A percentile compares a stretch with the other conserved stretches of the same genome.
Conservation (phyloP, 2,888 invertebrate genomes). For the Drosophila austrosaltans region DNA sequence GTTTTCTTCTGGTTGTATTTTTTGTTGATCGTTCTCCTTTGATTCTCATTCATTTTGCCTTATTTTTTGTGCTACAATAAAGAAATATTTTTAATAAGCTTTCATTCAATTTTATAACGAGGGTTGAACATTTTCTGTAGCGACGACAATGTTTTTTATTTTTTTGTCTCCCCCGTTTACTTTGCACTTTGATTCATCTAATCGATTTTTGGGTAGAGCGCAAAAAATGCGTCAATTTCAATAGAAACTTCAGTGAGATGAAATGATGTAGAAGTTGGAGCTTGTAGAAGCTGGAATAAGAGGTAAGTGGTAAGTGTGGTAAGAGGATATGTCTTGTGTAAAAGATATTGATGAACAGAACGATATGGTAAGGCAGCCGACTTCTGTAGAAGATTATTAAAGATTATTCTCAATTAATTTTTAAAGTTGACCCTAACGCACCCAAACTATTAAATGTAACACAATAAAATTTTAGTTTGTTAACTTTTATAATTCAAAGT, state of each 20-base stretch:
- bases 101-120: slow-evolving; percentile 78
- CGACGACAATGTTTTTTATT: slow-evolving; percentile 65
- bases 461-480: no score
- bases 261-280: slow-evolving; percentile 36
- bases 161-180: slow-evolving; percentile 27
- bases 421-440: no score
- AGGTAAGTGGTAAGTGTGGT: neutral
- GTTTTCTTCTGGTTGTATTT: slow-evolving; percentile 31
- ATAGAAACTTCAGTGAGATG: slow-evolving; percentile 53
- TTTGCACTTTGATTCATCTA: slow-evolving; percentile 71
- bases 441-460: no score
- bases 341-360: neutral
- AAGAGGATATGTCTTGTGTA: neutral
- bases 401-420: no score
- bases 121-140: slow-evolving; percentile 69
- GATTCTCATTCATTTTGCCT: slow-evolving; percentile 17
- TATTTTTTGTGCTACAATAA: slow-evolving; percentile 63
- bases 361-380: neutral
- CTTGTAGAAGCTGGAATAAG: neutral
- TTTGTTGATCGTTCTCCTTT: slow-evolving; percentile 38
- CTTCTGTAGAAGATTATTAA: no score
- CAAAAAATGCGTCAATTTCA: slow-evolving; percentile 52
- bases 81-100: slow-evolving; percentile 80
- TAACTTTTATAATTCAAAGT: no score
- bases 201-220: slow-evolving; percentile 62